Evolutionary conservation across 1,140 invertebrate species (phyloP), one percentile per base, ranked within the genome.

Genomic region (Eurosta solidaginis): DNA sequence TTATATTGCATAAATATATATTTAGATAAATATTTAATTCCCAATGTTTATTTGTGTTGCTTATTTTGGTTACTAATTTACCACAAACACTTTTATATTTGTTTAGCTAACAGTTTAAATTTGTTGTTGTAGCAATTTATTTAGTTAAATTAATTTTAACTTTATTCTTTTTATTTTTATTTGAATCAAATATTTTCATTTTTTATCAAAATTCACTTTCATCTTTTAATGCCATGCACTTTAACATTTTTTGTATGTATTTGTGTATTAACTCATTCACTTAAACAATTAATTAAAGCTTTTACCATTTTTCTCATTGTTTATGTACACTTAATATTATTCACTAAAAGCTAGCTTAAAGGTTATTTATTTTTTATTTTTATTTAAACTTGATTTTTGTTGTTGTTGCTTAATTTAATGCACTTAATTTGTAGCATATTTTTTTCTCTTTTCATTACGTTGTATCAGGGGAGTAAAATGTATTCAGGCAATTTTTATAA

Each of bases 211-310:
- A 17, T 47, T 47, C 45, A 47, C 45, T 47, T n/a, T n/a, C n/a
- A n/a, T n/a, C n/a, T n/a, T n/a, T 47, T 47, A 47, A 17, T 1
- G 45, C 45, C 7, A 47, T 47, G 45, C 45, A n/a, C 45, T 9
- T n/a, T n/a, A n/a, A n/a, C n/a, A n/a, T n/a, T n/a, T n/a, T n/a
- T n/a, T n/a, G n/a, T n/a, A n/a, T n/a, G n/a, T n/a, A n/a, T n/a
- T n/a, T n/a, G n/a, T n/a, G n/a, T n/a, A n/a, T n/a, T n/a, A n/a
- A 68, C 33, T 68, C n/a, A 40, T 68, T 36, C n/a, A 68, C 59
- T 68, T 40, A 68, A n/a, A 42, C n/a, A 40, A n/a, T 68, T 68
- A 68, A 68, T 68, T 68, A 68, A 68, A 68, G 59, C 59, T 68
- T 68, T 68, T 68, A 68, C 59, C 59, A 68, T 42, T 68, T 68